These are phyloP conservation scores for Cremastinae sp. DNA, from an alignment of 2,888 invertebrate species.

Conservation along the genomic window DNA sequence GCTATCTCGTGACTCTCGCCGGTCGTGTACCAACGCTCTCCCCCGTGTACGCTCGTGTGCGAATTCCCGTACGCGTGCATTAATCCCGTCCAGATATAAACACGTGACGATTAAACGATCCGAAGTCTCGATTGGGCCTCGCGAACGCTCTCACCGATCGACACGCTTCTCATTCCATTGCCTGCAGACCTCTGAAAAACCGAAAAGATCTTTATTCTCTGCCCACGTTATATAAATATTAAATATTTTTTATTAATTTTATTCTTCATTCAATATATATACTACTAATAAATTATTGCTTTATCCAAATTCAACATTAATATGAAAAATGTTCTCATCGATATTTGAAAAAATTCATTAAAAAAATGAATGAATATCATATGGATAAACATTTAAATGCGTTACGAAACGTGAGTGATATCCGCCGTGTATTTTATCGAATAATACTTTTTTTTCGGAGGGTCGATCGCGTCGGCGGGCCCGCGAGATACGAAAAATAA, in stretches of 20 bases:
- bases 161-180: neutral
- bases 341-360: no score
- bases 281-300: no score
- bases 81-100: conserved; percentile 26
- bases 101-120: conserved; percentile 56
- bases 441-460: no score
- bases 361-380: no score
- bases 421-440: neutral
- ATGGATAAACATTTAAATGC: neutral
- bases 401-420: neutral
- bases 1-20: conserved; percentile 72
- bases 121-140: conserved; percentile 42
- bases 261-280: no score
- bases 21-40: conserved; percentile 63
- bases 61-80: conserved; percentile 20
- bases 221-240: no score
- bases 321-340: no score
- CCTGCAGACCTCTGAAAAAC: neutral
- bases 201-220: no score
- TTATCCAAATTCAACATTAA: no score
- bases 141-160: conserved; percentile 23
- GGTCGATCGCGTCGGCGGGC: neutral
- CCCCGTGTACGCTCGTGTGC: conserved; percentile 53
- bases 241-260: no score
- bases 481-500: no score